A percentile compares a stretch with the other conserved stretches of the same genome.
These are phyloP conservation scores for Pangasius macronema DNA, from an alignment of 2,797 vertebrate species.

Conservation along the genomic window DNA sequence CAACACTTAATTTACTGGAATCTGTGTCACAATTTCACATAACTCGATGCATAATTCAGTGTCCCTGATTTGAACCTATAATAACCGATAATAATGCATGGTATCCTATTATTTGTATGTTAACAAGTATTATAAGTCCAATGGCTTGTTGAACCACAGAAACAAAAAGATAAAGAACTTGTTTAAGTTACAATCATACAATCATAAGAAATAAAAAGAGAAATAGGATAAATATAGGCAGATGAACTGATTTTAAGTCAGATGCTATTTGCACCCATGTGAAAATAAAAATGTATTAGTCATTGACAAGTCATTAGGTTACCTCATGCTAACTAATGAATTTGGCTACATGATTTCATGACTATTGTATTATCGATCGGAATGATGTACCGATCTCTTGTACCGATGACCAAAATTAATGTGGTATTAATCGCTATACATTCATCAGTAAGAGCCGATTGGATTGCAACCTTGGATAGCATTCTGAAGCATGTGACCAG, in stretches of 20 bases:
- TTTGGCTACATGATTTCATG: neutral
- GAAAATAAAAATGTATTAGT: neutral
- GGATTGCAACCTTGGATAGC: neutral
- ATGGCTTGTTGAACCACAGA: neutral
- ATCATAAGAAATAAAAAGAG: neutral
- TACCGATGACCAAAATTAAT: too few relatives aligned
- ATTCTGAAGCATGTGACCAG: neutral
- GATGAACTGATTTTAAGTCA: neutral
- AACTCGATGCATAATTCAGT: too few relatives aligned
- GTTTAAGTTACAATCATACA: neutral
- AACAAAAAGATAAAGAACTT: neutral
- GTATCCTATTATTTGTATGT: neutral
- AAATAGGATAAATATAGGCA: neutral
- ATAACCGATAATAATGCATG: neutral
- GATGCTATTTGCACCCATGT: neutral
- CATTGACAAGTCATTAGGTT: neutral
- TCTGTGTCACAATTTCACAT: too few relatives aligned
- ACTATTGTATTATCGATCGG: too few relatives aligned
- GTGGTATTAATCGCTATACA: too few relatives aligned
- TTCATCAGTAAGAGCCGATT: neutral
- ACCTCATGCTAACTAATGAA: neutral
- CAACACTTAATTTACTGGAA: too few relatives aligned
- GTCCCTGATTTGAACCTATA: neutral
- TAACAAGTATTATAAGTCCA: neutral
- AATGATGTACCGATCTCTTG: too few relatives aligned